Conservation (phyloP, 2,113 vertebrate species). For the Pterocles orientalis region DNA sequence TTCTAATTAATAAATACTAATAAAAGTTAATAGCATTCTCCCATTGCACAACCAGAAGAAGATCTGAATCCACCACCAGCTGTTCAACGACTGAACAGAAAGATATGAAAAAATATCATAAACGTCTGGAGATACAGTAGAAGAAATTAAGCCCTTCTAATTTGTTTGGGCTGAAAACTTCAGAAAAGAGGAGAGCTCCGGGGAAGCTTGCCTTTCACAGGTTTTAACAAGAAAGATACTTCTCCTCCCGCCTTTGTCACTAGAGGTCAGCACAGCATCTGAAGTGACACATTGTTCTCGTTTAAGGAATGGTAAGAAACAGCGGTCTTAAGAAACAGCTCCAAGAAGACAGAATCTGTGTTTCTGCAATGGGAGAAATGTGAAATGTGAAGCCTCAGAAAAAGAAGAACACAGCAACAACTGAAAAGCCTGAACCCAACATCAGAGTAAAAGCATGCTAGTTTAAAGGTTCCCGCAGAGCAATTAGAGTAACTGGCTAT, state of each 20-base stretch:
- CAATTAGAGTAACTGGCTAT: neutral
- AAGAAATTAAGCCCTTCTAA: neutral
- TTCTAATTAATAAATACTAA: neutral
- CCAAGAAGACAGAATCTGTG: neutral
- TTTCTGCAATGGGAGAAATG: neutral
- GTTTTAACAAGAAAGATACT: neutral
- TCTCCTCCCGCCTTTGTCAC: neutral
- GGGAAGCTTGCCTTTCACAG: fast-evolving
- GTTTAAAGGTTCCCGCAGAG: neutral
- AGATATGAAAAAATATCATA: neutral
- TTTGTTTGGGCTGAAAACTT: neutral
- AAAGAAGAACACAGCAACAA: neutral
- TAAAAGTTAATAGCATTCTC: neutral
- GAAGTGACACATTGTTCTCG: neutral
- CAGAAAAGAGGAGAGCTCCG: neutral
- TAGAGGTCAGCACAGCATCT: conserved; percentile 58
- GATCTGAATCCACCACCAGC: neutral
- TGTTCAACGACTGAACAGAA: neutral
- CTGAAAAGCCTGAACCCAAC: neutral
- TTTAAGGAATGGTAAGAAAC: neutral
- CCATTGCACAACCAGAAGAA: neutral
- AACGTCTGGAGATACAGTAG: neutral
- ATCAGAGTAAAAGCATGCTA: neutral
- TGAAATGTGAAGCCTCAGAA: neutral
- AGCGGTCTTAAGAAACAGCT: neutral